Percentiles rank a stretch among this genome's conserved stretches.
Conservation (phyloP, 2,113 vertebrate species). For the Beaufortia kweichowensis region DNA sequence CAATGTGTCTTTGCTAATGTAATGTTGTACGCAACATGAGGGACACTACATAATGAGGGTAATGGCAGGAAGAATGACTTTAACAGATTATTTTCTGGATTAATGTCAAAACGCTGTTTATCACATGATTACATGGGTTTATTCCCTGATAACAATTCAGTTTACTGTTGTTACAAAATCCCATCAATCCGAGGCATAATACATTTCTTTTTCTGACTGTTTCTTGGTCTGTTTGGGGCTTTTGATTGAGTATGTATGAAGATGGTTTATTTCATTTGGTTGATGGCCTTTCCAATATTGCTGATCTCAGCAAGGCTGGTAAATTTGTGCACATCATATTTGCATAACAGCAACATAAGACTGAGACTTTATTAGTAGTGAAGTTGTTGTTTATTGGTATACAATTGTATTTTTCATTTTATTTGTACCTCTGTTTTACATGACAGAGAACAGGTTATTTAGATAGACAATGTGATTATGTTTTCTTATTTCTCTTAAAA, state of each 20-base stretch:
- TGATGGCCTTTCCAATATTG: slow-evolving; percentile 7
- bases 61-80: not conserved
- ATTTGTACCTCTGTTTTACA: slow-evolving; percentile 56
- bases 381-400: slow-evolving; percentile 47
- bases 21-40: not conserved
- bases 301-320: slow-evolving; percentile 7
- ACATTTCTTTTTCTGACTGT: not conserved
- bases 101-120: not conserved
- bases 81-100: not conserved
- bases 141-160: too few relatives aligned
- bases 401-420: slow-evolving; percentile 31
- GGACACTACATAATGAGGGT: not conserved
- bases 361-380: slow-evolving; percentile 44
- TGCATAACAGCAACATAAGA: slow-evolving; percentile 31
- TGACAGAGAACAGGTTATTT: slow-evolving; percentile 55
- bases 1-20: not conserved
- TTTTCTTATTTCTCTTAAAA: slow-evolving; percentile 58
- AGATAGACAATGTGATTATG: slow-evolving; percentile 54
- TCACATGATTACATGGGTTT: not conserved
- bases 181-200: not conserved
- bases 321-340: slow-evolving; percentile 20
- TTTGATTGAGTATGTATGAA: not conserved
- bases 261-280: not conserved
- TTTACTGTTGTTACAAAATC: too few relatives aligned
- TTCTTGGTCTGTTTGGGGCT: not conserved